Percentiles rank a stretch among this genome's conserved stretches.
phyloP scores from a whole-genome alignment of 2,797 vertebrate genomes.

The Sebastes diploproa region DNA sequence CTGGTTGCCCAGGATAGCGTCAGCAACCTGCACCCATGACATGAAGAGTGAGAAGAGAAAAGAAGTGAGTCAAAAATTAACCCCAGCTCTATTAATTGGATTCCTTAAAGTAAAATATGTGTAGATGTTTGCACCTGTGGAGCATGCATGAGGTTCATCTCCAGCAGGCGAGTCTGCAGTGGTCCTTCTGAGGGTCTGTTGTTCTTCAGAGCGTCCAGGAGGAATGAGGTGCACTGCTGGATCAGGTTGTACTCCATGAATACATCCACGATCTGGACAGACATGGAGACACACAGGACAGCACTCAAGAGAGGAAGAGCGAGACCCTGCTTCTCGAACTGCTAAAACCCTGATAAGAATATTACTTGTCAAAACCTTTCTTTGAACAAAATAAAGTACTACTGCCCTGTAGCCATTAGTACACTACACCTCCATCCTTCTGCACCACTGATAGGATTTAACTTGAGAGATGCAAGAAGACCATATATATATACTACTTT shows the following conservation, averaged over 20 bases:
- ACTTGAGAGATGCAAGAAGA: neutral
- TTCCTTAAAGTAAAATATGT: neutral
- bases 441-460: neutral
- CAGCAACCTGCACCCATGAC: conserved; percentile 86
- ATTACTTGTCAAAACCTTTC: neutral
- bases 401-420: neutral
- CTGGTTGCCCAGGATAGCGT: conserved; percentile 96
- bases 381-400: neutral
- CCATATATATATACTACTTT: neutral
- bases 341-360: neutral
- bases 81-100: neutral
- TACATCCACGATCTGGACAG: conserved; percentile 92
- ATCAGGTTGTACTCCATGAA: conserved; percentile 99
- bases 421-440: neutral
- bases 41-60: neutral
- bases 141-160: conserved; percentile 99
- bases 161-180: conserved; percentile 93
- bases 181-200: conserved; percentile 96
- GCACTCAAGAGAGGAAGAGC: neutral
- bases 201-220: conserved; percentile 95
- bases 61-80: no score
- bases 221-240: conserved; percentile 96
- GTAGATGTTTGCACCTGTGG: conserved; percentile 87
- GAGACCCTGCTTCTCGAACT: neutral
- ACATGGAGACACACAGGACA: conserved; percentile 14